Conservation (phyloP, 2,888 invertebrate genomes). For the Azorinus chamasolen region DNA sequence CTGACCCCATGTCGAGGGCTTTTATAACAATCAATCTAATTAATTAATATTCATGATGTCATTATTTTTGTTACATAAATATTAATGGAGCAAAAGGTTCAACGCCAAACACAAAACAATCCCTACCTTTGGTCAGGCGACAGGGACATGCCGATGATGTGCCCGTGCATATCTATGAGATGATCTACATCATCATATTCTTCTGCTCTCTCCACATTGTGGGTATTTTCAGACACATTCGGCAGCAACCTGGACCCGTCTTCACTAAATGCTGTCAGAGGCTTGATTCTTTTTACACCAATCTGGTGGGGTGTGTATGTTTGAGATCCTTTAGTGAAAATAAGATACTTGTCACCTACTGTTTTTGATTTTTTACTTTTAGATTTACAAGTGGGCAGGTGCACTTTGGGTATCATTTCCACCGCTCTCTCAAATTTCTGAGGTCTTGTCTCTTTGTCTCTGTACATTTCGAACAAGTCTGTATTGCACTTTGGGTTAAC, state of each 20-base stretch:
- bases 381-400: conserved; percentile 9
- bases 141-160: conserved; percentile 95
- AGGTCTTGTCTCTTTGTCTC: neutral
- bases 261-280: conserved; percentile 86
- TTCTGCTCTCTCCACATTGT: conserved; percentile 57
- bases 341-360: conserved; percentile 90
- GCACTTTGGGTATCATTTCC: conserved; percentile 8
- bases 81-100: too few relatives aligned
- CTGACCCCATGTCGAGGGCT: too few relatives aligned
- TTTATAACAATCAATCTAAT: too few relatives aligned
- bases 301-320: conserved; percentile 95
- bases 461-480: neutral
- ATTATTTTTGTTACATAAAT: too few relatives aligned
- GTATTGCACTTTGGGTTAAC: conserved; percentile 35
- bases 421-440: neutral
- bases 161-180: conserved; percentile 93
- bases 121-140: conserved; percentile 94
- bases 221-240: conserved; percentile 71
- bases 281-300: conserved; percentile 90
- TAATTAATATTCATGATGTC: too few relatives aligned
- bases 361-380: conserved; percentile 25
- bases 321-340: conserved; percentile 93
- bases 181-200: conserved; percentile 91
- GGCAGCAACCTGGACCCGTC: conserved; percentile 69
- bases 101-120: too few relatives aligned